Evolutionary conservation across 2,797 vertebrate genomes (phyloP).

Genomic region (Megalops cyprinoides): DNA sequence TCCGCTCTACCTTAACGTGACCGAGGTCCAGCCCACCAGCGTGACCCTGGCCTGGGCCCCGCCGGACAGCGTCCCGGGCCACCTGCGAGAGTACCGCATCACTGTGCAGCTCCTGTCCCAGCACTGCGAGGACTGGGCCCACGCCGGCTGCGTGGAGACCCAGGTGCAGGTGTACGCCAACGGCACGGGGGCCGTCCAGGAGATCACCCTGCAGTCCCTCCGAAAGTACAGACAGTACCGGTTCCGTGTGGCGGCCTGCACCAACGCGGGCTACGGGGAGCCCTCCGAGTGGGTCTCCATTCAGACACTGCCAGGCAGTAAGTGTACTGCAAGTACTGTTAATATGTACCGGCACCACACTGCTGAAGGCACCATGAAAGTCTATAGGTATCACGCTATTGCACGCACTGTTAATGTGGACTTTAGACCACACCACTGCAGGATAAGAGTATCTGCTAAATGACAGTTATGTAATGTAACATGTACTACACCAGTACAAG

Average conservation of each 20-base stretch:
- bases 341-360: too few species aligned
- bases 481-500: too few species aligned
- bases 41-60: constrained; percentile 85
- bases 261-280: constrained; percentile 84
- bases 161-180: constrained; percentile 72
- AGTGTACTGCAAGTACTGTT: constrained; percentile 67
- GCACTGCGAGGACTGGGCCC: constrained; percentile 71
- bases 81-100: constrained; percentile 86
- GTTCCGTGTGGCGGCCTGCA: constrained; percentile 88
- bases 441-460: too few species aligned
- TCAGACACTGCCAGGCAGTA: constrained; percentile 87
- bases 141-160: constrained; percentile 75
- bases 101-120: constrained; percentile 75
- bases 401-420: too few species aligned
- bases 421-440: too few species aligned
- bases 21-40: constrained; percentile 78
- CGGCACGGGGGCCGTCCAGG: constrained; percentile 55
- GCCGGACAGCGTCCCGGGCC: constrained; percentile 80
- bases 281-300: constrained; percentile 82
- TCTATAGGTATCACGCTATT: too few species aligned
- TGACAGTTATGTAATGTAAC: too few species aligned
- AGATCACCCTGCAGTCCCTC: constrained; percentile 77
- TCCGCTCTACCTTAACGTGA: constrained; percentile 77
- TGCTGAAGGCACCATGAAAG: too few species aligned
- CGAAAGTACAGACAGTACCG: constrained; percentile 90